Evolutionary conservation across 2,888 invertebrate species (phyloP), one percentile per base, ranked within the genome.

Genomic region (Polylopha cassiicola): DNA sequence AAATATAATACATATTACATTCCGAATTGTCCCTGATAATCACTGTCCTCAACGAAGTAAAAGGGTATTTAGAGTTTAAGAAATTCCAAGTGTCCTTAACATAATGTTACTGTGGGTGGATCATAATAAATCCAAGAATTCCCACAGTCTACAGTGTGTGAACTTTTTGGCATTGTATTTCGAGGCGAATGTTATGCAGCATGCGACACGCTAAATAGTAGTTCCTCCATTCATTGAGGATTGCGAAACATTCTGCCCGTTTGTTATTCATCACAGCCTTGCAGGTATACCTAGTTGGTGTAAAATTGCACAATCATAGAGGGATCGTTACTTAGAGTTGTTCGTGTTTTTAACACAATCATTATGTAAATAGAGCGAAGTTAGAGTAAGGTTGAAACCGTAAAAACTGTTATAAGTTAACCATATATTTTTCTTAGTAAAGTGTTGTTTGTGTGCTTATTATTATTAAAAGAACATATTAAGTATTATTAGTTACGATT

Each of bases 91-190:
- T n/a, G n/a, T n/a, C n/a, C n/a, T n/a, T n/a, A n/a, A n/a, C n/a
- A n/a, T n/a, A n/a, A n/a, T n/a, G n/a, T n/a, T 54, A 50, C 24
- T 48, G 38, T 39, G 32, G 42, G 47, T 24, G 20, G 8, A 20
- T 36, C 39, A 29, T 29, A 31, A 27, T 31, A 18, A 29, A 39
- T 36, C 30, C 30, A 4, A 3, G 21, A 31, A 24, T 46, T 48
- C 75, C 61, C 76, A 76, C 69, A 61, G 51, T 57, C 49, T 50
- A 51, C 45, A 60, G 68, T 66, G 74, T 84, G 84, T 72, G 82
- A 84, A 82, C 60, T 58, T 66, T 65, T 68, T 64, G 72, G 68
- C 76, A 82, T 82, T 84, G 82, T 75, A 44, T 58, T 60, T 66
- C 44, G 63, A 51, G 58, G 72, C 70, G 69, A 73, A 73, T 73